Evolutionary conservation across 2,888 invertebrate genomes (phyloP).

Genomic region (Eupithecia subfuscata): DNA sequence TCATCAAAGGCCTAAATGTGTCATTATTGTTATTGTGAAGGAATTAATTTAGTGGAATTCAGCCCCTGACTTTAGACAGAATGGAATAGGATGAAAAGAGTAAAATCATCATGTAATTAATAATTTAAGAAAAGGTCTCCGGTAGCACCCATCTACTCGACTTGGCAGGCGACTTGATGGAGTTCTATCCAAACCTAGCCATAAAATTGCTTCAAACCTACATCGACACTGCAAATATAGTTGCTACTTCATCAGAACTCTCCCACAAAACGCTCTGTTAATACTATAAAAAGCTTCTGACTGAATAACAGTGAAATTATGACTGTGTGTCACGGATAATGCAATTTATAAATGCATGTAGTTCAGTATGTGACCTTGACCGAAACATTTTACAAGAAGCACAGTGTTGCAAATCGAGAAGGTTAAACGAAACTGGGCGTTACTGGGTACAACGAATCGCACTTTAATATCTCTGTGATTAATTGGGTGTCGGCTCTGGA

Average conservation of each 20-base stretch:
- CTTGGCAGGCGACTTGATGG: no score
- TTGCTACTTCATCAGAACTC: not conserved
- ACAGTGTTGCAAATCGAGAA: conserved; percentile 17
- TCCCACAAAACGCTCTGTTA: not conserved
- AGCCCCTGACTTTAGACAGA: no score
- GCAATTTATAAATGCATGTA: conserved; percentile 10
- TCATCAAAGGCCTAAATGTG: no score
- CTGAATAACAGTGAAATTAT: conserved; percentile 4
- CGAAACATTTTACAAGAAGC: conserved; percentile 16
- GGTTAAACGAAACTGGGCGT: conserved; percentile 40
- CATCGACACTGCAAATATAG: not conserved
- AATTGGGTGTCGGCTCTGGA: conserved; percentile 8
- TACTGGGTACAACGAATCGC: conserved; percentile 23
- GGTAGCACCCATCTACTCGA: no score
- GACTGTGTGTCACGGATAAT: conserved; percentile 1
- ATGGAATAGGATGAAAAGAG: no score
- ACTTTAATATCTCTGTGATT: conserved; percentile 15
- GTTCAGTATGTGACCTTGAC: not conserved
- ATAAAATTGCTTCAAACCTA: not conserved
- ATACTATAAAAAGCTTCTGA: not conserved
- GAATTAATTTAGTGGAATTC: no score
- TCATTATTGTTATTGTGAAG: no score
- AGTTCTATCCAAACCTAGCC: not conserved
- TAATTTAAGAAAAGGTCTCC: not conserved
- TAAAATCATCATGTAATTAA: not conserved